Evolutionary conservation across 64 coral and sea anemone species (phyloP).

Genomic region (Cladopsammia gracilis): DNA sequence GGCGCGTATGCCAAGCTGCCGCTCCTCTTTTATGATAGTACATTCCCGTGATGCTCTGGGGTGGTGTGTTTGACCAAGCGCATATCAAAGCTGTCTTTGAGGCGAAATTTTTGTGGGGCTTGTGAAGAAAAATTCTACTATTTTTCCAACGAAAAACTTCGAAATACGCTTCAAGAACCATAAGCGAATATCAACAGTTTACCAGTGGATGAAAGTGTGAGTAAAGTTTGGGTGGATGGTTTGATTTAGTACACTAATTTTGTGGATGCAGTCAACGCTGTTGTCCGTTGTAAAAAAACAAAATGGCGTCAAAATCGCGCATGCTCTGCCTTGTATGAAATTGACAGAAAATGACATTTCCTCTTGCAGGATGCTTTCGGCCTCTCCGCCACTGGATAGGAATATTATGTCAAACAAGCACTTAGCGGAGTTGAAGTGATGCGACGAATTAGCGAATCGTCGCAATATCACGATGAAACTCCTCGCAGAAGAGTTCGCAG

Average conservation of each 20-base stretch:
- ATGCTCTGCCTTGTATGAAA: slow-evolving; percentile 82
- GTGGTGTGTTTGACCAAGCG: slow-evolving; percentile 24
- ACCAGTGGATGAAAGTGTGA: slow-evolving; percentile 65
- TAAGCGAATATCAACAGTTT: slow-evolving; percentile 17
- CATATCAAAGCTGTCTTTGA: slow-evolving; percentile 58
- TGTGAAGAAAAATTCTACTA: not conserved
- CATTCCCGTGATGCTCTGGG: slow-evolving; percentile 22
- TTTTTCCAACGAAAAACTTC: slow-evolving; percentile 43
- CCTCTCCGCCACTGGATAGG: not conserved
- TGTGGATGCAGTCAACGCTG: slow-evolving; percentile 57
- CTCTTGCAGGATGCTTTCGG: slow-evolving; percentile 36
- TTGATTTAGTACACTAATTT: slow-evolving; percentile 51
- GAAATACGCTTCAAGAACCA: slow-evolving; percentile 35
- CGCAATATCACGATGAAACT: slow-evolving; percentile 98
- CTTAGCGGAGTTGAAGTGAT: slow-evolving; percentile 71
- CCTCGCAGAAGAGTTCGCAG: slow-evolving; percentile 95
- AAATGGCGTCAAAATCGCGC: slow-evolving; percentile 97
- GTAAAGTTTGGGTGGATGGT: slow-evolving; percentile 78
- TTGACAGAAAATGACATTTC: slow-evolving; percentile 42
- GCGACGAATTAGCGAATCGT: slow-evolving; percentile 96
- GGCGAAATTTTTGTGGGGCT: not conserved
- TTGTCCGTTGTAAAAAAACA: slow-evolving; percentile 69
- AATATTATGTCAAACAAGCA: slow-evolving; percentile 49
- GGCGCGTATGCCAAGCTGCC: not conserved
- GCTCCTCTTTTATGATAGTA: slow-evolving; percentile 41